These are phyloP conservation scores for Mimas tiliae DNA, from an alignment of 2,888 invertebrate species.

Conservation along the genomic window DNA sequence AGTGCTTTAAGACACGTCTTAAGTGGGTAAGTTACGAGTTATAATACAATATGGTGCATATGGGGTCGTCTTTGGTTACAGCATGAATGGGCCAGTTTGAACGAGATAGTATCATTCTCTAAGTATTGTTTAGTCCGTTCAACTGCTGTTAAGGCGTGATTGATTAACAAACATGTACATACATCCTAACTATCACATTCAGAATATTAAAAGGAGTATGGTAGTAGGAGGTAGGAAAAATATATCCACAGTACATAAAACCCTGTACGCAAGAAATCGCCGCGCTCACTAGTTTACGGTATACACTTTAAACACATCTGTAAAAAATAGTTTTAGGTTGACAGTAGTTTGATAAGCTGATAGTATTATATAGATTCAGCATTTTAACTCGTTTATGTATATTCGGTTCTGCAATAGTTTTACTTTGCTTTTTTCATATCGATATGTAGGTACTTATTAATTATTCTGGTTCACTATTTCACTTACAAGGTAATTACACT, in stretches of 20 bases:
- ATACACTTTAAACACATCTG: conserved; percentile 18
- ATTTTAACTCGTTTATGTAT: conserved; percentile 9
- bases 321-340: not conserved
- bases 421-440: conserved; percentile 13
- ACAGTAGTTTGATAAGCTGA: conserved; percentile 8
- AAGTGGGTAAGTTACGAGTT: too few species aligned
- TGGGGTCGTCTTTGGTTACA: too few species aligned
- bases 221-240: not conserved
- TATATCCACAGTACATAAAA: not conserved
- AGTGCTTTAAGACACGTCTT: too few species aligned
- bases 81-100: too few species aligned
- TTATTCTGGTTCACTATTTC: not conserved
- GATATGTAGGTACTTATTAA: conserved; percentile 5
- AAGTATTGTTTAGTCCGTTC: too few species aligned
- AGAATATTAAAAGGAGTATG: not conserved
- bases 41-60: too few species aligned
- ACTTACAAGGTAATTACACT: not conserved
- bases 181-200: too few species aligned
- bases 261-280: not conserved
- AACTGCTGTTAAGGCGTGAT: too few species aligned
- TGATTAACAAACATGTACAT: too few species aligned
- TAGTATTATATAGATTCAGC: conserved; percentile 5
- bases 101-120: too few species aligned
- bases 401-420: not conserved
- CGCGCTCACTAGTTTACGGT: not conserved